Base-by-base conservation (phyloP, 2,888 invertebrate genomes). In the Geophilus truncorum region DNA sequence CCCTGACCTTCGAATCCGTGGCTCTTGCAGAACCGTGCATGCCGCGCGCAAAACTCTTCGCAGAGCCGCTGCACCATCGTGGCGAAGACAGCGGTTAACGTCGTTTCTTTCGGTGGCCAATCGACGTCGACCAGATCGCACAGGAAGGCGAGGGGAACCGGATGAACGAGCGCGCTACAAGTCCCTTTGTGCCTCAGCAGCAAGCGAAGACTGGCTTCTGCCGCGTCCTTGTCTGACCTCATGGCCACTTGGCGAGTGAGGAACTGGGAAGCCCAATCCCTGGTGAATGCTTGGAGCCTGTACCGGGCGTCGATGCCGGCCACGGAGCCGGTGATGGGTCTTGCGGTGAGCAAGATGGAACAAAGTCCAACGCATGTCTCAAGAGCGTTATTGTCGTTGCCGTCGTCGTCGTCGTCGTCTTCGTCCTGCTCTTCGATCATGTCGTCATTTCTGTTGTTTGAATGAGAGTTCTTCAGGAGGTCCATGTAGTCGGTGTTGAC, bases 181-280 rank as follows among this genome's bases (percentile, higher is more conserved):
- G 28, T 51, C 7, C 79, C 79, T 18, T 51, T 51, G 23, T 45
- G 12, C n/a, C 79, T 40, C 12, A 79, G 5, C 18, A 79, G 10
- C 15, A 45, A 28, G 23, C 79, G 79, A 6, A 79, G 15, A 1
- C 15, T 79, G 12, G 30, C 79, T 32, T 79, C 79, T 23, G 34
- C 57, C 1, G 51, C 51, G 9, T 79, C 79, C 51, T 79, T 79
- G 57, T 79, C 79, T 18, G 15, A 7, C 15, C 45, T 25, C 15
- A 25, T 40, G n/a, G 45, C 45, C 23, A 79, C 28, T 51, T 79
- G 79, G 3, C 57, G 45, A 1, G 23, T 79, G 1, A 79, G 10
- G 15, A 79, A 79, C 12, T 79, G 79, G 4, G 79, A 79, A 1
- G 79, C 79, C 57, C 25, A 45, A 15, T 79, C 79, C 25, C 79